Conservation (phyloP, 1,140 invertebrate genomes). For the Achroia grisella region DNA sequence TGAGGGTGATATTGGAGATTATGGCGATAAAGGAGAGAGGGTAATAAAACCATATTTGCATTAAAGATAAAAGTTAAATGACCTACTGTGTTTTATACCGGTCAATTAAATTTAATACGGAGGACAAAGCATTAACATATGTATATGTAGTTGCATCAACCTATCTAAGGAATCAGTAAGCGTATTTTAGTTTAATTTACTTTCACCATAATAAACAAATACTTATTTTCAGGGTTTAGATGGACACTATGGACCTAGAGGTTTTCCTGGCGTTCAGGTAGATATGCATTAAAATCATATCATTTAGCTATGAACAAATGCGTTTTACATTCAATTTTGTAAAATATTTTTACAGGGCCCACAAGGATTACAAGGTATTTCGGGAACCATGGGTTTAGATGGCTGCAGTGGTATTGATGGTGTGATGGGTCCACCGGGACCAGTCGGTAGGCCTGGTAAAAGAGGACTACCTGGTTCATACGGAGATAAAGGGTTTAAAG, state of each 20-base stretch:
- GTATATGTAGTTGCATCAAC: too few relatives aligned
- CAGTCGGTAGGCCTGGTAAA: conserved; percentile 75
- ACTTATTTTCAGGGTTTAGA: conserved; percentile 76
- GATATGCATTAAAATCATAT: too few relatives aligned
- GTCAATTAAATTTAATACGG: too few relatives aligned
- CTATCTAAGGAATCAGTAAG: too few relatives aligned
- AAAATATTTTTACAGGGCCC: conserved; percentile 72
- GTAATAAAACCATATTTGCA: too few relatives aligned
- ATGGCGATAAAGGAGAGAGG: conserved; percentile 84
- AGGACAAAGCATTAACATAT: too few relatives aligned
- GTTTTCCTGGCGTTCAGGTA: conserved; percentile 78
- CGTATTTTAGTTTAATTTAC: too few relatives aligned
- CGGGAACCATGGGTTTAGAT: conserved; percentile 82
- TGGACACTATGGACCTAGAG: conserved; percentile 77
- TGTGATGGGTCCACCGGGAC: conserved; percentile 76
- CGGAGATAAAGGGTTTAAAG: conserved; percentile 77
- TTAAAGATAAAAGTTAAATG: too few relatives aligned
- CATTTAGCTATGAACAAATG: too few relatives aligned
- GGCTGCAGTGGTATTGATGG: conserved; percentile 91
- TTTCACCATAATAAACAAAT: too few relatives aligned
- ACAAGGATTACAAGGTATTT: conserved; percentile 77
- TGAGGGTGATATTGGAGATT: conserved; percentile 79
- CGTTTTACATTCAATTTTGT: neutral
- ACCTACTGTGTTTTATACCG: too few relatives aligned
- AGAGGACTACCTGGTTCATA: conserved; percentile 75